Evolutionary conservation across 2,113 vertebrate genomes (phyloP).

Genomic region (Cygnus atratus): DNA sequence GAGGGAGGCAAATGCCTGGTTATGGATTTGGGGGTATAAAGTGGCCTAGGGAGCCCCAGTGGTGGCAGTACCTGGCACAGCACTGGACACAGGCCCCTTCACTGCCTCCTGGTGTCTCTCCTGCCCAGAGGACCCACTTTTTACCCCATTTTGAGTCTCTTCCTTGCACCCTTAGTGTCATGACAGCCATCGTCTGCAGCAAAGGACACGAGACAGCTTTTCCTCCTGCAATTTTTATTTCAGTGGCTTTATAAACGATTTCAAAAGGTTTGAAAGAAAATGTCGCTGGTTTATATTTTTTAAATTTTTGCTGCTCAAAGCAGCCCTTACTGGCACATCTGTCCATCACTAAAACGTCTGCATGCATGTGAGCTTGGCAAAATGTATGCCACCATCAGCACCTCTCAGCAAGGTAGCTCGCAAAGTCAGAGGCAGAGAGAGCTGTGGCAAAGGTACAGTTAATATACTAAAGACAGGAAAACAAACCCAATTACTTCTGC

Average conservation of each 20-base stretch:
- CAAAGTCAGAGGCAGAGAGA: accelerated
- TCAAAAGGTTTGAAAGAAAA: background rate
- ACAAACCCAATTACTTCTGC: background rate
- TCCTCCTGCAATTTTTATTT: background rate
- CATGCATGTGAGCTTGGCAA: background rate
- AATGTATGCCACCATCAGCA: background rate
- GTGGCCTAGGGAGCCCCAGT: background rate
- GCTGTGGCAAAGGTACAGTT: too few species aligned
- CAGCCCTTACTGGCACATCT: accelerated
- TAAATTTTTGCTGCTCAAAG: background rate
- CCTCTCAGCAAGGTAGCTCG: background rate
- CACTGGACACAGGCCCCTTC: background rate
- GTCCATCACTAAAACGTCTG: accelerated
- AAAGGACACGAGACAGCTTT: accelerated
- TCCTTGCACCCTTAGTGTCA: accelerated
- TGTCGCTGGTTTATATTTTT: accelerated
- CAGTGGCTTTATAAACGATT: background rate
- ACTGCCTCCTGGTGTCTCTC: background rate
- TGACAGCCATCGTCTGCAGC: background rate
- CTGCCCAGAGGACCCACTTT: background rate
- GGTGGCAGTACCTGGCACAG: background rate
- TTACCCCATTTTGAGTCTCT: background rate
- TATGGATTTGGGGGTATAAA: background rate
- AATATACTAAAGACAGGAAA: accelerated
- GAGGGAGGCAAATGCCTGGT: background rate